phyloP scores from a whole-genome alignment of 2,113 vertebrate genomes.

The Spheniscus mendiculus region DNA sequence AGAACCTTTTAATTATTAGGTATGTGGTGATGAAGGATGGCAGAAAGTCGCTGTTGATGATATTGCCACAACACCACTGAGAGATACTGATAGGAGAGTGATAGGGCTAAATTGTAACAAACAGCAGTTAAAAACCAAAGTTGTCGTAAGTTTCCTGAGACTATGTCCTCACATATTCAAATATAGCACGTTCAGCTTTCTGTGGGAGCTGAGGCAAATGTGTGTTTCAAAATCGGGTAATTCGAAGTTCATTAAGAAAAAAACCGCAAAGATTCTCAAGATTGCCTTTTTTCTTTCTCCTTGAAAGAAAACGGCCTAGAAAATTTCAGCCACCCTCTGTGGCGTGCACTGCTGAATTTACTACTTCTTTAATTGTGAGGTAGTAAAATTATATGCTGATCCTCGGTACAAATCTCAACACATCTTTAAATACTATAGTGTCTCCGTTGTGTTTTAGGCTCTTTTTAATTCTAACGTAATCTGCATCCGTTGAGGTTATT shows the following conservation, averaged over 20 bases:
- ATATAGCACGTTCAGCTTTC: not conserved
- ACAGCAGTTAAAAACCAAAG: not conserved
- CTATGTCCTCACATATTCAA: fast-evolving
- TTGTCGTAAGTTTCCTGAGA: not conserved
- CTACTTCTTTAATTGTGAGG: not conserved
- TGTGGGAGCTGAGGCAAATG: not conserved
- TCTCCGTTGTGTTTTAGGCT: not conserved
- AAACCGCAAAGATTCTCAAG: not conserved
- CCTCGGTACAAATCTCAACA: not conserved
- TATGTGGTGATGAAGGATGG: not conserved
- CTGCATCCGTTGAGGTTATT: not conserved
- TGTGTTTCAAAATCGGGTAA: not conserved
- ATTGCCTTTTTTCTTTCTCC: not conserved
- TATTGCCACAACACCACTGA: fast-evolving
- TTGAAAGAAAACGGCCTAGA: not conserved
- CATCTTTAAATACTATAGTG: not conserved
- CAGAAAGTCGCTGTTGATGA: not conserved
- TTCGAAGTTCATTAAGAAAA: not conserved
- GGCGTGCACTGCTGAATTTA: not conserved
- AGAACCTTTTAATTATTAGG: not conserved
- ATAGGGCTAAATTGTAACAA: not conserved
- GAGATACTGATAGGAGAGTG: not conserved
- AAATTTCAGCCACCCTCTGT: not conserved
- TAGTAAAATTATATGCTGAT: not conserved
- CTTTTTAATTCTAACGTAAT: not conserved